These are phyloP conservation scores for Steinernema carpocapsae DNA, from an alignment of 2,888 invertebrate genomes.

Conservation along the genomic window DNA sequence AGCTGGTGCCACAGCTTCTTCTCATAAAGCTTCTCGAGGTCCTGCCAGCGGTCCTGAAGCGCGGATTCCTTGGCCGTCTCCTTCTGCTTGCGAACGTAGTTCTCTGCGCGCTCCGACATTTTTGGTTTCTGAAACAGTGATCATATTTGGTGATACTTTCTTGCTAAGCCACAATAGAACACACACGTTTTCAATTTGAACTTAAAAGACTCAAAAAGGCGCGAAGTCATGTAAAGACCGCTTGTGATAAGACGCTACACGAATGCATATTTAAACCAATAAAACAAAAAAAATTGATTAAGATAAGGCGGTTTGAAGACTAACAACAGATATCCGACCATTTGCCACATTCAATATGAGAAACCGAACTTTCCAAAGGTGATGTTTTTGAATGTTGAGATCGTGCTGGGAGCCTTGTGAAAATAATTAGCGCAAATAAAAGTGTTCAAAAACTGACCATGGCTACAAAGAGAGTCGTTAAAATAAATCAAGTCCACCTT, in stretches of 20 bases:
- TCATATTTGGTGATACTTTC: not conserved
- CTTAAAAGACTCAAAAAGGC: no score
- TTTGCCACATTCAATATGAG: not conserved
- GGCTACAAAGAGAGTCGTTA: no score
- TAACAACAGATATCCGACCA: no score
- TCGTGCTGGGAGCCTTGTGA: not conserved
- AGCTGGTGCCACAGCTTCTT: constrained; percentile 32
- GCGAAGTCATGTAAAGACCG: no score
- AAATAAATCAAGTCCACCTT: no score
- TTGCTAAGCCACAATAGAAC: no score
- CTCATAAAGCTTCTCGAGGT: constrained; percentile 2
- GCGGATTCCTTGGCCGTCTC: not conserved
- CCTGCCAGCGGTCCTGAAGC: constrained; percentile 6
- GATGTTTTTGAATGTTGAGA: constrained; percentile 4
- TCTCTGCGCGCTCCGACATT: constrained; percentile 5
- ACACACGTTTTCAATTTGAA: no score
- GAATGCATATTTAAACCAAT: no score
- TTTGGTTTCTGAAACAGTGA: not conserved
- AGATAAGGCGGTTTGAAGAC: no score
- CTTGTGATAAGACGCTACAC: no score
- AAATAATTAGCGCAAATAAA: not conserved
- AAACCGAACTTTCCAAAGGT: not conserved
- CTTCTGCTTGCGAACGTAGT: not conserved
- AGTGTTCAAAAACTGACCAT: no score
- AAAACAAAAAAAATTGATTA: no score